Evolutionary conservation across 2,113 vertebrate species (phyloP).

Genomic region (Axis porcinus): DNA sequence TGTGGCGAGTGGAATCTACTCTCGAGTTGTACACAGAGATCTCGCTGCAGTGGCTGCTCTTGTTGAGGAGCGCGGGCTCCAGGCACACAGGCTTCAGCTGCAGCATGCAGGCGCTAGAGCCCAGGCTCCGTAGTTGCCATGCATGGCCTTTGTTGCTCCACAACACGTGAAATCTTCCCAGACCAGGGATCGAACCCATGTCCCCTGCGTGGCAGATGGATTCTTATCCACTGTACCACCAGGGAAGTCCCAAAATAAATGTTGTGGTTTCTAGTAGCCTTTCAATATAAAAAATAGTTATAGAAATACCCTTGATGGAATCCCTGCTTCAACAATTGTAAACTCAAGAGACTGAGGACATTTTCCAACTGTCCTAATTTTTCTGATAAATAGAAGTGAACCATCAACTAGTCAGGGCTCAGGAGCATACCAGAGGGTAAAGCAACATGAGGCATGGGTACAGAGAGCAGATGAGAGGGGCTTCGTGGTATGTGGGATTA

Average conservation of each 20-base stretch:
- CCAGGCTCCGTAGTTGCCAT: background rate
- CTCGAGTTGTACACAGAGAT: background rate
- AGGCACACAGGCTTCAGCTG: background rate
- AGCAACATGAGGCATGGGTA: background rate
- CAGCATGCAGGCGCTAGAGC: fast-evolving
- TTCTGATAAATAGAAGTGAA: background rate
- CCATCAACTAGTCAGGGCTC: background rate
- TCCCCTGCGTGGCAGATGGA: background rate
- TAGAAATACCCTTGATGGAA: background rate
- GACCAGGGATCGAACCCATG: background rate
- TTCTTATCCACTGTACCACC: background rate
- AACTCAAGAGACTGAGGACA: background rate
- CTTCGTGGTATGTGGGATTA: background rate
- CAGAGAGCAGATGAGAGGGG: background rate
- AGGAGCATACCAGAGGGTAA: background rate
- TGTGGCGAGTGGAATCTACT: background rate
- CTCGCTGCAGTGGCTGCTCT: background rate
- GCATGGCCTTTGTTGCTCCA: background rate
- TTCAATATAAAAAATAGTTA: background rate
- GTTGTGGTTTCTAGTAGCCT: background rate
- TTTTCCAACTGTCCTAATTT: background rate
- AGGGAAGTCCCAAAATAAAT: background rate
- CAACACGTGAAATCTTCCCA: background rate
- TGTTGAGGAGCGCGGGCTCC: background rate
- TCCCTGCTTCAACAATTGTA: background rate